These are phyloP conservation scores for Drosophila bunnanda DNA, from an alignment of 2,888 invertebrate genomes.

Conservation along the genomic window DNA sequence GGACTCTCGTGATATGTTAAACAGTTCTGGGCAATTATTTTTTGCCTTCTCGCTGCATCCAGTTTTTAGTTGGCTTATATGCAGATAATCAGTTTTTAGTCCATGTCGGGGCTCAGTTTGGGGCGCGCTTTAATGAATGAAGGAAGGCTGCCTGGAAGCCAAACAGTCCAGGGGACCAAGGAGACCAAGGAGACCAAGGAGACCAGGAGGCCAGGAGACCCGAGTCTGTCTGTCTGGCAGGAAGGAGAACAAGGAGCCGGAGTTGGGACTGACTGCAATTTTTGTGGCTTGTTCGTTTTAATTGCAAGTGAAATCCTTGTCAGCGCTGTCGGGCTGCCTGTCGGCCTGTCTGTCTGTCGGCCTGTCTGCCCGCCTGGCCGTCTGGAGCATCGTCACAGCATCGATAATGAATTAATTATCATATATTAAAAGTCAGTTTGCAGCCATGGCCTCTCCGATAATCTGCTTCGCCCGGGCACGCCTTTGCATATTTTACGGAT, in stretches of 20 bases:
- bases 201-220: conserved; percentile 21
- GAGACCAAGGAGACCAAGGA: conserved; percentile 13
- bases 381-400: conserved; percentile 60
- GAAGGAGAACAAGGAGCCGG: conserved; percentile 11
- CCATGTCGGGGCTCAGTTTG: conserved; percentile 68
- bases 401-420: conserved; percentile 83
- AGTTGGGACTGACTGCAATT: conserved; percentile 53
- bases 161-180: neutral
- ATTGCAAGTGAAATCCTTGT: conserved; percentile 81
- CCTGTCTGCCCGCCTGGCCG: conserved; percentile 28
- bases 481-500: conserved; percentile 78
- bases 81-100: conserved; percentile 79
- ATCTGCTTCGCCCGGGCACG: conserved; percentile 67
- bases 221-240: conserved; percentile 10
- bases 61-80: conserved; percentile 75
- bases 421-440: conserved; percentile 81
- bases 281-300: conserved; percentile 79
- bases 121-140: conserved; percentile 76
- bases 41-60: conserved; percentile 47
- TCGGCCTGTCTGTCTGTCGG: conserved; percentile 11
- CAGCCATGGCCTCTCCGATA: conserved; percentile 47
- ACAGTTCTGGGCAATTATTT: conserved; percentile 82
- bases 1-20: conserved; percentile 70
- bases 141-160: conserved; percentile 55
- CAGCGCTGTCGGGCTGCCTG: conserved; percentile 57